Evolutionary conservation across 2,888 invertebrate genomes (phyloP).

Genomic region (Erannis defoliaria): DNA sequence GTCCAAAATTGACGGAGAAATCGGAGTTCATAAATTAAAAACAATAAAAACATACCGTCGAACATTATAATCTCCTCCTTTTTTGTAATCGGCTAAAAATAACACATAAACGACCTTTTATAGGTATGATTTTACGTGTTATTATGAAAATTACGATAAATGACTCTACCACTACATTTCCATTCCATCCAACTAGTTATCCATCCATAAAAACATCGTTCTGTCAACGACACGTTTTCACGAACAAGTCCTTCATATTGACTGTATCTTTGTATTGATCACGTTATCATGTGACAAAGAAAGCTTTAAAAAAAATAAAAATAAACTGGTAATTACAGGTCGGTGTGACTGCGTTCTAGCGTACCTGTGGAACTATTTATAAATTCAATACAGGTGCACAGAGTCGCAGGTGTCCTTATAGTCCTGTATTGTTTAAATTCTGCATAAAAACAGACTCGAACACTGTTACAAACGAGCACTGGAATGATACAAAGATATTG

Average conservation of each 20-base stretch:
- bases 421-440: constrained; percentile 76
- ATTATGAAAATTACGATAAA: constrained; percentile 2
- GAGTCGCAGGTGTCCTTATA: constrained; percentile 77
- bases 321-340: constrained; percentile 17
- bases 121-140: background rate
- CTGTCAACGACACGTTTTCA: background rate
- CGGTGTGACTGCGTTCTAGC: constrained; percentile 36
- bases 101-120: background rate
- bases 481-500: constrained; percentile 37
- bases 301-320: background rate
- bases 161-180: constrained; percentile 4
- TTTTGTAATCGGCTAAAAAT: no score
- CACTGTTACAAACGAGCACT: constrained; percentile 31
- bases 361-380: constrained; percentile 63
- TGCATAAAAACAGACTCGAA: constrained; percentile 73
- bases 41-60: no score
- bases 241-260: constrained; percentile 2
- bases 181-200: constrained; percentile 3
- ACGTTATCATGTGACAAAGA: constrained; percentile 8
- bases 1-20: no score
- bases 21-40: no score
- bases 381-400: constrained; percentile 78
- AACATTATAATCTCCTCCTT: no score
- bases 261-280: constrained; percentile 14
- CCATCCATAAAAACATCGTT: background rate